phyloP scores from a whole-genome alignment of 2,797 vertebrate species.

The Chaetodon trifasciatus region DNA sequence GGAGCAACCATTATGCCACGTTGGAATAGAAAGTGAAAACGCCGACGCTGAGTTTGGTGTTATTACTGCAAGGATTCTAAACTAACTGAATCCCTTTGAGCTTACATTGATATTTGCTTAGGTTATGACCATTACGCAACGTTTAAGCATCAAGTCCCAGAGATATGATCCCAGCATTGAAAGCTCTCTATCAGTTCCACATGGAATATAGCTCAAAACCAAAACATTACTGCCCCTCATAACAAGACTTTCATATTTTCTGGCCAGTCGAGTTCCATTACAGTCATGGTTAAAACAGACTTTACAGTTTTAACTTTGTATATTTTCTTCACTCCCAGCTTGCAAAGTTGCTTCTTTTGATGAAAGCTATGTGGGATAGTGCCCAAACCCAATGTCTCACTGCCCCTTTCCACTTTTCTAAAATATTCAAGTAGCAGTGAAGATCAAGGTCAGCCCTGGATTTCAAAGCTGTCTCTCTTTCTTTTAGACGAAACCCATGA shows the following conservation, averaged over 20 bases:
- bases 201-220: constrained; percentile 10
- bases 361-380: constrained; percentile 42
- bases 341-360: constrained; percentile 57
- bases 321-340: constrained; percentile 47
- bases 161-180: constrained; percentile 26
- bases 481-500: neutral
- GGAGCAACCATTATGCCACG: neutral
- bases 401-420: constrained; percentile 40
- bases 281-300: constrained; percentile 30
- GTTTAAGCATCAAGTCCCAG: neutral
- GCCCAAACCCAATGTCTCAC: constrained; percentile 43
- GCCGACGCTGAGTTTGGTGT: neutral
- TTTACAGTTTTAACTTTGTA: constrained; percentile 55
- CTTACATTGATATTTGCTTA: neutral
- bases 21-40: neutral
- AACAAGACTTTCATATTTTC: constrained; percentile 27
- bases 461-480: constrained; percentile 55
- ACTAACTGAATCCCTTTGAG: neutral
- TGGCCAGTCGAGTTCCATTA: constrained; percentile 42
- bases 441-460: constrained; percentile 61
- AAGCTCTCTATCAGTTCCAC: constrained; percentile 6
- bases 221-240: constrained; percentile 27
- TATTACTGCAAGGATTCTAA: neutral
- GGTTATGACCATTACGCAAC: neutral
- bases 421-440: constrained; percentile 48